phyloP scores from a whole-genome alignment of 53 echinoderm and acorn worm species.

The Luidia sarsii region DNA sequence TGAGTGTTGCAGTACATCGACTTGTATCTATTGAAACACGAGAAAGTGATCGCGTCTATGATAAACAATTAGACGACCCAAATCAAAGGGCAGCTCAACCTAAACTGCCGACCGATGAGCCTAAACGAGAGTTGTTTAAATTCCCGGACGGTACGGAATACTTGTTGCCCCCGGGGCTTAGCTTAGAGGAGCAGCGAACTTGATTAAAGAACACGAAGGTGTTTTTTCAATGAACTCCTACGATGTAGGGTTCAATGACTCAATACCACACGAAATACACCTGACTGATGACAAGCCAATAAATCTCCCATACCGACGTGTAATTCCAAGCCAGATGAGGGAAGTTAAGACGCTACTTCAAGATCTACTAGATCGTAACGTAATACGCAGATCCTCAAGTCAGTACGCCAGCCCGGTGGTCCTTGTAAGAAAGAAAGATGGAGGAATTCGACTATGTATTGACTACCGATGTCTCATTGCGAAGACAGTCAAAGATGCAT shows the following conservation, averaged over 20 bases:
- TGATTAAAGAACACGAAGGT: neutral
- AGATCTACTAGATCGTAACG: constrained; percentile 10
- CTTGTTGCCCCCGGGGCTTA: neutral
- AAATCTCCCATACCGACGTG: constrained; percentile 5
- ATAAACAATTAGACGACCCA: too few species aligned
- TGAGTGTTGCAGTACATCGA: too few species aligned
- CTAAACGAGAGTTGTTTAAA: neutral
- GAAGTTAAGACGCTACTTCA: constrained; percentile 22
- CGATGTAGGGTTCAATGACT: neutral
- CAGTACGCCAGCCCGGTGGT: constrained; percentile 45
- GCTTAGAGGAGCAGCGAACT: neutral
- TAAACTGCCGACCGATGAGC: too few species aligned
- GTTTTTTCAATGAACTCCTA: neutral
- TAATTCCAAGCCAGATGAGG: neutral
- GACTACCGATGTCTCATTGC: constrained; percentile 44
- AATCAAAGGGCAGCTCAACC: too few species aligned
- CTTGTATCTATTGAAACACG: too few species aligned
- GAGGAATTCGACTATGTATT: constrained; percentile 39
- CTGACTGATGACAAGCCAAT: neutral
- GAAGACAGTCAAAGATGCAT: constrained; percentile 39
- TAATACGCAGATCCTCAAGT: neutral
- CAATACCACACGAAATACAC: constrained; percentile 3
- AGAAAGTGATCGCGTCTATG: too few species aligned
- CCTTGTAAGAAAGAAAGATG: constrained; percentile 42
- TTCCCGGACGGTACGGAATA: neutral